A percentile compares a stretch with the other conserved stretches of the same genome.
phyloP scores from a whole-genome alignment of 2,888 invertebrate species.

The Drosophila macrospina region DNA sequence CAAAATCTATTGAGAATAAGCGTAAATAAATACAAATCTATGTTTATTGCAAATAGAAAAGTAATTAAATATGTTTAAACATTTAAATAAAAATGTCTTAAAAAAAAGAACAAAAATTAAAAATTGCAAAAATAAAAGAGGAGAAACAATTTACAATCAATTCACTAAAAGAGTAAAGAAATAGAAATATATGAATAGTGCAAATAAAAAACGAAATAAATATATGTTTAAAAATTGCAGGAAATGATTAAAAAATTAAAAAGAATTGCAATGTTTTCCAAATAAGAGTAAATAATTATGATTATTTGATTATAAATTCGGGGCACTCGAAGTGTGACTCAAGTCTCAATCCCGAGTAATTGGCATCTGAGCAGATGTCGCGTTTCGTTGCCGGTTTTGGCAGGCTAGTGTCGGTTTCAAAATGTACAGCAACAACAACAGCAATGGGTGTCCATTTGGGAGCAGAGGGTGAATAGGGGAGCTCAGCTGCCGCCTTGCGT shows the following conservation, averaged over 20 bases:
- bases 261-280: not conserved
- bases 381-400: conserved; percentile 31
- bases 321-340: not conserved
- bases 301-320: not conserved
- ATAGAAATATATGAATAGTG: too few relatives aligned
- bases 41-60: not conserved
- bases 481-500: conserved; percentile 17
- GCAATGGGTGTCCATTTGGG: not conserved
- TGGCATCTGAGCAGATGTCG: conserved; percentile 20
- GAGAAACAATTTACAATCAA: too few relatives aligned
- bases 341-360: conserved; percentile 9
- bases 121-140: not conserved
- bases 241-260: not conserved
- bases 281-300: not conserved
- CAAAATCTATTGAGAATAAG: too few relatives aligned
- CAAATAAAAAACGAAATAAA: not conserved
- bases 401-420: conserved; percentile 33
- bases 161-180: too few relatives aligned
- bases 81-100: too few relatives aligned
- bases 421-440: not conserved
- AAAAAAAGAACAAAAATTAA: conserved; percentile 3
- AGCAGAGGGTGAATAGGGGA: not conserved
- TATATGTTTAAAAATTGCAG: not conserved
- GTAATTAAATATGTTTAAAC: too few relatives aligned
- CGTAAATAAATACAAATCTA: too few relatives aligned